Conservation (phyloP, 2,888 invertebrate genomes). For the Amphipoea oculea region DNA sequence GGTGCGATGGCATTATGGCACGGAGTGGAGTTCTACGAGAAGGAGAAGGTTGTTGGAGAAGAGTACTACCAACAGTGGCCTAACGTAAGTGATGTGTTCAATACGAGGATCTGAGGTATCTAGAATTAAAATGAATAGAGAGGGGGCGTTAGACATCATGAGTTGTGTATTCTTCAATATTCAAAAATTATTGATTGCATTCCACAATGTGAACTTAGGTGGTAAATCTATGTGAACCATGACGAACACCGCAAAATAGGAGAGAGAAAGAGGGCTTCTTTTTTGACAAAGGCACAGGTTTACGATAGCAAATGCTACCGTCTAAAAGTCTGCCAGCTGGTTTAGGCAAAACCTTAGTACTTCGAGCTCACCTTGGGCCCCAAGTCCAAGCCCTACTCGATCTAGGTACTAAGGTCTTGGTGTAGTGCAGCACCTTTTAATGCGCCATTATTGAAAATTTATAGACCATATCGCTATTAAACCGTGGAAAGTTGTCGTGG, state of each 20-base stretch:
- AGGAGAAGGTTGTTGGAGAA: slow-evolving; percentile 97
- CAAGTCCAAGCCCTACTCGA: too few relatives aligned
- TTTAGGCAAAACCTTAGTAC: not conserved
- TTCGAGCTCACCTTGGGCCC: not conserved
- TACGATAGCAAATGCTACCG: not conserved
- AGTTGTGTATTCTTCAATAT: not conserved
- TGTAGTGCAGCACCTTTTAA: slow-evolving; percentile 1
- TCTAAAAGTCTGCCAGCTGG: not conserved
- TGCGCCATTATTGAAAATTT: not conserved
- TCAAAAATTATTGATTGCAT: not conserved
- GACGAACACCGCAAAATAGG: not conserved
- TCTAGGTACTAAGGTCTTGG: not conserved
- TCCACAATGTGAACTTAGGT: not conserved
- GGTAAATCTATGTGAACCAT: not conserved
- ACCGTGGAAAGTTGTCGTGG: not conserved
- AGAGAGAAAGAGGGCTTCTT: not conserved
- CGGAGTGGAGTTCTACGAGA: slow-evolving; percentile 98
- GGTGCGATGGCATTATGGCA: slow-evolving; percentile 99
- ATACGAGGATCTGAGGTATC: not conserved
- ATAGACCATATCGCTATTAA: not conserved
- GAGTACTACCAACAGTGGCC: slow-evolving; percentile 98
- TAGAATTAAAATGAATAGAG: not conserved
- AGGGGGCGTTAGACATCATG: not conserved
- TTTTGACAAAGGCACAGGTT: not conserved
- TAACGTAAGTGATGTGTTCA: slow-evolving; percentile 91